Evolutionary conservation across 2,888 invertebrate species (phyloP), one percentile per base, ranked within the genome.

Genomic region (Carabus problematicus): DNA sequence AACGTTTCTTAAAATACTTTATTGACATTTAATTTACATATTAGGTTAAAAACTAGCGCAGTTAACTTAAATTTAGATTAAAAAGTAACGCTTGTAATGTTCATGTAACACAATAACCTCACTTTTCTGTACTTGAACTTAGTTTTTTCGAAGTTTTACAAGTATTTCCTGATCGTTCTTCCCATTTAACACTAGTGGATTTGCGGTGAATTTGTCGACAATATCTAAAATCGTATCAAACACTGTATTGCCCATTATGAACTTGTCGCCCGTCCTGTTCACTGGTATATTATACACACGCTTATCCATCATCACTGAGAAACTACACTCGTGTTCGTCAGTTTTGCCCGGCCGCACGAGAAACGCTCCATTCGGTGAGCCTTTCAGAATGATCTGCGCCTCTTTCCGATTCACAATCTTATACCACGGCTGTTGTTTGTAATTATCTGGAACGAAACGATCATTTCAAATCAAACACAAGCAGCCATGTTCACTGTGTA

Each of bases 241-340:
- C 40, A 9, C 18, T 8, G 71, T 59, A 52, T 52, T 67, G 1
- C 64, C 68, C 47, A 71, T 67, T 16, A n/a, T 3, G 1, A 73
- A 29, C 8, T 52, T 61, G 1, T 69, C 64, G 8, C 58, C 54
- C 12, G 52, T 19, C 56, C 60, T 62, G 39, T 56, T 58, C 0
- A 73, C 58, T 8, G 72, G 67, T 16, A 73, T 16, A 47, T 73
- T 72, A 68, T 70, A 72, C 64, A 72, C 72, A 58, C 64, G 70
- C 4, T 18, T 70, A 0, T 54, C 41, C 19, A 70, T 64, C 40
- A 67, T 70, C 16, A 73, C 69, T 11, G 72, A 71, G 39, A 73
- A 58, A 47, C 70, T 72, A 45, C 73, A 73, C 16, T 72, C 45
- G 43, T 66, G 62, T 14, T 64, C 40, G 1, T 41, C 6, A 55